Base-by-base conservation (phyloP, 2,797 vertebrate genomes). In the Leptatherina wallacei region DNA sequence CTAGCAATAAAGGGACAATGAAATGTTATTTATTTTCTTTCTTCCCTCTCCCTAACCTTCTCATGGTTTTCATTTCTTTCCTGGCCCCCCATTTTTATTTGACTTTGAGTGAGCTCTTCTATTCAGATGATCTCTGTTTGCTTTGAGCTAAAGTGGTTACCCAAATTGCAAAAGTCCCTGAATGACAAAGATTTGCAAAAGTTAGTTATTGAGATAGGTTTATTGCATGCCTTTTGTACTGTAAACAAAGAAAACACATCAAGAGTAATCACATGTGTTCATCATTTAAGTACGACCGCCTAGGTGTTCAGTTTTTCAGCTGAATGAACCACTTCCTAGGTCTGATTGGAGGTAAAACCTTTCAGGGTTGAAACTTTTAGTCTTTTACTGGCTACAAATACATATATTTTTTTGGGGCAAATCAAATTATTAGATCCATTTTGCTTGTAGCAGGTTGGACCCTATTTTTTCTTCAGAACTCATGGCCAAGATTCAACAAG, bases 11-110 rank as follows among this genome's bases (percentile, higher is more conserved):
- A 36, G 54, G 36, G 52, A 76, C 57, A 63, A 29, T 77, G 69
- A 83, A 86, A 85, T 75, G 54, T 67, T 82, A 69, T 81, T 88
- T 77, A 16, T 64, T 54, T 63, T 67, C 61, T 65, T 70, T 54
- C 47, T 22, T 32, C 27, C 30, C 33, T 35, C 51, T 62, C 29
- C 29, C 51, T 62, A 36, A 16, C 36, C 11, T n/a, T 66, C 61
- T 73, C 13, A 52, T 33, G 64, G 16, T 52, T 77, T 75, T 61
- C 32, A 74, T 81, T 76, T 51, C 52, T 79, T 71, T 56, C 56
- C 52, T 47, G 24, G 61, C 54, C 11, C 3, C 22, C 57, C 10
- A 14, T 47, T 54, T 54, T 24, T 71, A 52, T 76, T 56, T 75
- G 36, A 64, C 35, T 42, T 57, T 7, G 13, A 61, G 29, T 51